Percentiles rank a stretch among this genome's conserved stretches.
Conservation (phyloP, 2,797 vertebrate genomes). For the Aphelocoma californica region DNA sequence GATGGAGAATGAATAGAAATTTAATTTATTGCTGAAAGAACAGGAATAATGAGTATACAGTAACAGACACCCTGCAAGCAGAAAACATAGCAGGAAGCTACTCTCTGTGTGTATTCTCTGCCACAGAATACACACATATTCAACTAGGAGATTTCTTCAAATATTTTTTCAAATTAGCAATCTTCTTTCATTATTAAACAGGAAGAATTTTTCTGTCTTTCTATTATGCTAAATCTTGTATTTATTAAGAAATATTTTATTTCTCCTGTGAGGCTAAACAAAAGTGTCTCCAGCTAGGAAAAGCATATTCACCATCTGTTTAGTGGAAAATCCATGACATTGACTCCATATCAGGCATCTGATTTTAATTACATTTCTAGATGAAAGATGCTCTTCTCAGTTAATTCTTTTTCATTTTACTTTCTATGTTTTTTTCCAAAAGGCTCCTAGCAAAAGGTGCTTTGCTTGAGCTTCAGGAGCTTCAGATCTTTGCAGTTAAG, state of each 20-base stretch:
- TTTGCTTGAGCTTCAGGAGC: not conserved
- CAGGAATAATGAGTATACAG: not conserved
- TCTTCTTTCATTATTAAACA: not conserved
- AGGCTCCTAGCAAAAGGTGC: not conserved
- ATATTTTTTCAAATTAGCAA: not conserved
- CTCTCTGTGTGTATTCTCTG: too few species aligned
- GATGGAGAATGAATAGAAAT: not conserved
- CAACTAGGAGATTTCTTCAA: not conserved
- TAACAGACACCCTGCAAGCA: not conserved
- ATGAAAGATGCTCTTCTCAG: not conserved
- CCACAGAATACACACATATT: not conserved
- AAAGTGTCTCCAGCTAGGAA: not conserved
- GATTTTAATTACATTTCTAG: conserved; percentile 6
- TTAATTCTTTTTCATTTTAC: not conserved
- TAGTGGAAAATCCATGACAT: not conserved
- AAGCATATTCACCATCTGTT: not conserved
- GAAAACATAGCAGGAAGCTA: not conserved
- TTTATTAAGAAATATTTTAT: not conserved
- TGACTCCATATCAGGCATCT: not conserved
- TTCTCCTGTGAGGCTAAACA: not conserved
- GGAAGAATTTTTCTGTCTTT: not conserved
- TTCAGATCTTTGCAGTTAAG: not conserved
- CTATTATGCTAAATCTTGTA: not conserved
- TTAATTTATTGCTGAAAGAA: not conserved
- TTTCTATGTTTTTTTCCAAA: not conserved